Evolutionary conservation across 2,888 invertebrate species (phyloP), one percentile per base, ranked within the genome.

Genomic region (Lepidochitona cinerea): DNA sequence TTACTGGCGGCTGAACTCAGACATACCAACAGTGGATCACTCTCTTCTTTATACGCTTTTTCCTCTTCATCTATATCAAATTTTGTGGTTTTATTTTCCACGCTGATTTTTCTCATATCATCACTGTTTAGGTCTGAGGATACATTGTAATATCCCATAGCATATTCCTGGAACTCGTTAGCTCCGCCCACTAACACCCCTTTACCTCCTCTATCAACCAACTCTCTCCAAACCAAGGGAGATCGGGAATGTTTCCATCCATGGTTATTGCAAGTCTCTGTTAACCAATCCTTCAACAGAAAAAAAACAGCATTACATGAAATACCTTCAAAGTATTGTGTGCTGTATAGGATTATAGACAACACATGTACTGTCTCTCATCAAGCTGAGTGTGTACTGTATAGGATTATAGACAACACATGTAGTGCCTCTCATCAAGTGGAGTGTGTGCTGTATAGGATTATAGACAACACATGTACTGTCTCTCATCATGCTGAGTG

Each of bases 161-260:
- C 83, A 77, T 87, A 87, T 74, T 91, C 90, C 79, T 90, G 87
- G 73, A 91, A 90, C 52, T 91, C 90, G 79, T 90, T 91, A 5
- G 88, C 86, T n/a, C 88, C 90, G 37, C 90, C 90, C 52, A 91
- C 89, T 3, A 90, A 82, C 33, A 88, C 85, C 33, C 90, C 90
- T 78, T 90, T 91, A 7, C 91, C 90, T 29, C 91, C 91, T 23
- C 90, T 81, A 74, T 91, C 89, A 9, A 91, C 84, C 67, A 91
- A 78, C 76, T 91, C 91, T 52, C 91, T 79, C 91, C 91, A 91
- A 5, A 91, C 83, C 23, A 91, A 76, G 0, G 91, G 91, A 0
- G 91, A 91, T 72, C 83, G 84, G 0, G 73, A 73, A 80, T 90
- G 88, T 0, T 77, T 75, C 90, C 90, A 91, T 14, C 88, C 87